These are phyloP conservation scores for Burhinus oedicnemus DNA, from an alignment of 2,113 vertebrate species.

Conservation along the genomic window DNA sequence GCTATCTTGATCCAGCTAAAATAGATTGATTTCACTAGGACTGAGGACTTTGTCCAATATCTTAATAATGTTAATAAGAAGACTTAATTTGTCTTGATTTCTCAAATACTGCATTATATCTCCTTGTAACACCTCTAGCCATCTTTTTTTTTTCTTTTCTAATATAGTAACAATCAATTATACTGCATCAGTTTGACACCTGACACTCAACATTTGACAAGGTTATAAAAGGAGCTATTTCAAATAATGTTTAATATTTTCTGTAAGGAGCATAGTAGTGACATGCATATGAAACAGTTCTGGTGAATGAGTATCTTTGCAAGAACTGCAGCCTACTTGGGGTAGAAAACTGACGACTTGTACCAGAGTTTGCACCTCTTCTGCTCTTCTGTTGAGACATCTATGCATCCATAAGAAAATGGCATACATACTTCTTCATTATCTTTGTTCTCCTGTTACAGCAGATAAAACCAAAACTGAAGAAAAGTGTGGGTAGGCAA, in stretches of 20 bases:
- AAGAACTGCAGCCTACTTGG: neutral
- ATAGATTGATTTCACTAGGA: neutral
- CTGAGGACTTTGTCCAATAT: neutral
- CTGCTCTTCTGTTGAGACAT: neutral
- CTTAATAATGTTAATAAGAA: neutral
- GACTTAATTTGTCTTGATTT: neutral
- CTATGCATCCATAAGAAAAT: neutral
- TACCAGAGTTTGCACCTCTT: neutral
- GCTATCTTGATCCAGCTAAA: neutral
- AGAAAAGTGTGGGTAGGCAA: accelerated
- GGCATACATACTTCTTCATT: neutral
- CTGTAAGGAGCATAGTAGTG: neutral
- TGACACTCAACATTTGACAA: neutral
- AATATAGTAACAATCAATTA: neutral
- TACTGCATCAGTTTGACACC: neutral
- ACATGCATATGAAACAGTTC: neutral
- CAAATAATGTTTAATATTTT: neutral
- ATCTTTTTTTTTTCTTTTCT: neutral
- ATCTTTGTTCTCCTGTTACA: neutral
- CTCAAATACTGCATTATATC: neutral
- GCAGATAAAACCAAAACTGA: neutral
- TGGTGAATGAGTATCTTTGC: neutral
- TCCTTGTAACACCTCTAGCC: neutral
- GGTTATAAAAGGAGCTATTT: neutral
- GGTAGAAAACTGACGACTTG: neutral